phyloP scores from a whole-genome alignment of 2,888 invertebrate species.

The Stenotaenia linearis region DNA sequence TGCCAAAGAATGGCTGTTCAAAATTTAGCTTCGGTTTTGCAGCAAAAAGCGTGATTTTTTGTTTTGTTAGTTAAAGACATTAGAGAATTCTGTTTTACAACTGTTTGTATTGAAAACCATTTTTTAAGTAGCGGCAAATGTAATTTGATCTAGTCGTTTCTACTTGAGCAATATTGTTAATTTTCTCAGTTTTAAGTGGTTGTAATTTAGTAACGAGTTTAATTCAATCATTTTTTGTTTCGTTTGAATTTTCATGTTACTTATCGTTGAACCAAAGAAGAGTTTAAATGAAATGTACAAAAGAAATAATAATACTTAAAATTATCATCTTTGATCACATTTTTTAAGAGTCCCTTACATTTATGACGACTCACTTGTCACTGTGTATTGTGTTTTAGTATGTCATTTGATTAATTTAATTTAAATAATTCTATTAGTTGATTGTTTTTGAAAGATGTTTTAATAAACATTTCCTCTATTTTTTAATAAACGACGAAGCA shows the following conservation, averaged over 20 bases:
- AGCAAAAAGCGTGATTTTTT: not conserved
- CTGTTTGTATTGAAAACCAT: no score
- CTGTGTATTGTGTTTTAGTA: not conserved
- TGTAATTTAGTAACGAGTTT: not conserved
- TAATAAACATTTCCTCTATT: not conserved
- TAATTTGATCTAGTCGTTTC: constrained; percentile 11
- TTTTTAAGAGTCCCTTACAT: not conserved
- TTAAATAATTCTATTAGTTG: not conserved
- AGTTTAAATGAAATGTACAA: not conserved
- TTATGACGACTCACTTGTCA: not conserved
- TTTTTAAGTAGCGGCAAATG: not conserved
- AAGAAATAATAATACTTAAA: not conserved
- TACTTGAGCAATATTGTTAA: constrained; percentile 19
- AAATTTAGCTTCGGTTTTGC: constrained; percentile 24
- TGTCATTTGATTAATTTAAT: not conserved
- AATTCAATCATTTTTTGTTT: not conserved
- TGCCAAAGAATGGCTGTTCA: constrained; percentile 20
- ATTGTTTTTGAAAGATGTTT: not conserved
- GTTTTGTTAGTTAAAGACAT: not conserved
- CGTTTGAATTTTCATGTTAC: not conserved
- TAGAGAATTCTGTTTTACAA: not conserved
- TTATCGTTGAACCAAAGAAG: constrained; percentile 1
- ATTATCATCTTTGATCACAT: not conserved
- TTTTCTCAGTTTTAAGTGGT: not conserved
- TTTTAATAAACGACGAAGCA: not conserved